Percentiles rank a stretch among this genome's conserved stretches.
These are phyloP conservation scores for Halisarca cf. caerulea DNA, from an alignment of 37 sponge, comb jelly and placozoan species.

Conservation along the genomic window DNA sequence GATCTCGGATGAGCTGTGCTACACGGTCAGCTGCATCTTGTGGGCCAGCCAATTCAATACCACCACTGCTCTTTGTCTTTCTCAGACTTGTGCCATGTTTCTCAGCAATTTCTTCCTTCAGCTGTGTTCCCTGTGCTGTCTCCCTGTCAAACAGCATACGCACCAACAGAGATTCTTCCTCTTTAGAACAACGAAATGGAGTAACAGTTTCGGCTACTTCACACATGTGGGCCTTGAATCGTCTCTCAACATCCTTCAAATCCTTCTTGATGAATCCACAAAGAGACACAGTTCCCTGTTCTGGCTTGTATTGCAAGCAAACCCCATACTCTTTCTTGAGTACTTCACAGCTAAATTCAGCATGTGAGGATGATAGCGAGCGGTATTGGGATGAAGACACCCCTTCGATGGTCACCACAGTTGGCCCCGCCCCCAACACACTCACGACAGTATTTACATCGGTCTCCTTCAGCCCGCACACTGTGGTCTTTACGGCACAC, in stretches of 20 bases:
- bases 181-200: background rate
- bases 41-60: background rate
- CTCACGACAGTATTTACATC: background rate
- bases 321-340: background rate
- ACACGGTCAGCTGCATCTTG: background rate
- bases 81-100: background rate
- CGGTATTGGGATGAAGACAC: background rate
- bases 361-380: background rate
- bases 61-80: background rate
- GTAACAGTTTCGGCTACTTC: background rate
- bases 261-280: background rate
- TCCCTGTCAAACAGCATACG: background rate
- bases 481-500: background rate
- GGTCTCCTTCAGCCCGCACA: background rate
- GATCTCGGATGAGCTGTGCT: background rate
- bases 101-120: background rate
- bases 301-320: background rate
- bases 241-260: background rate
- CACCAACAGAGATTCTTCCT: background rate
- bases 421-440: background rate
- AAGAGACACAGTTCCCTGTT: background rate
- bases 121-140: background rate
- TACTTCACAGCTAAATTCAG: background rate
- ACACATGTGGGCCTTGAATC: background rate
- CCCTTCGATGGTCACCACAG: background rate